Conservation (phyloP, 2,888 invertebrate species). For the Nemoura dubitans region DNA sequence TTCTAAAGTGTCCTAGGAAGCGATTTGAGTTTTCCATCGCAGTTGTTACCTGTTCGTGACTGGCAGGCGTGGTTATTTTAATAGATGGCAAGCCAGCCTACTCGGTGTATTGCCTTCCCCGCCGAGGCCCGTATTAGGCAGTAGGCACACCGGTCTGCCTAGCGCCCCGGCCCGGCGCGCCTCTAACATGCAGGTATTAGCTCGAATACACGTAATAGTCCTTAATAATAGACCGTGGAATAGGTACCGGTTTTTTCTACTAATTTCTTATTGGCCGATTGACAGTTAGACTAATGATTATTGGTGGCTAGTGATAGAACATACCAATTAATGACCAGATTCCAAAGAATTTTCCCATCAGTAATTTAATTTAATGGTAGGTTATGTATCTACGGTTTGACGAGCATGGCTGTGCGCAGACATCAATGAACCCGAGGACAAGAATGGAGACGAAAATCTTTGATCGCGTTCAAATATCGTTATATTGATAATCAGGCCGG, state of each 20-base stretch:
- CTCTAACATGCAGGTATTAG: neutral
- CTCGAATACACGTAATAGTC: constrained; percentile 28
- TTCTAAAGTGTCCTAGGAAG: constrained; percentile 29
- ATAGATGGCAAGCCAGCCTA: constrained; percentile 21
- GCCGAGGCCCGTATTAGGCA: no score
- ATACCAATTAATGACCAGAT: constrained; percentile 36
- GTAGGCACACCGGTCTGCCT: no score
- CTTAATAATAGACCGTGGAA: constrained; percentile 33
- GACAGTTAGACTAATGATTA: constrained; percentile 40
- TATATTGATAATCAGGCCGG: neutral
- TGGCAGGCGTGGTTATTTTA: constrained; percentile 14
- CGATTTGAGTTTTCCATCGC: constrained; percentile 22
- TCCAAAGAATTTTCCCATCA: constrained; percentile 36
- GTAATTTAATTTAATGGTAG: constrained; percentile 28
- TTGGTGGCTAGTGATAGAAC: constrained; percentile 39
- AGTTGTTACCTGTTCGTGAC: constrained; percentile 28
- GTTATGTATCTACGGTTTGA: neutral
- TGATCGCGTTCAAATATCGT: neutral
- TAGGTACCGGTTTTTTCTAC: constrained; percentile 31
- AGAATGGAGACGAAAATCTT: constrained; percentile 34
- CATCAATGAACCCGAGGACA: constrained; percentile 16
- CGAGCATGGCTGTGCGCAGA: neutral
- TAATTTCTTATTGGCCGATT: constrained; percentile 36
- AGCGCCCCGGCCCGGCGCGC: no score
- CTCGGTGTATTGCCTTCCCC: neutral